These are phyloP conservation scores for Mycetomoellerius zeteki DNA, from an alignment of 1,140 invertebrate genomes.

Conservation along the genomic window DNA sequence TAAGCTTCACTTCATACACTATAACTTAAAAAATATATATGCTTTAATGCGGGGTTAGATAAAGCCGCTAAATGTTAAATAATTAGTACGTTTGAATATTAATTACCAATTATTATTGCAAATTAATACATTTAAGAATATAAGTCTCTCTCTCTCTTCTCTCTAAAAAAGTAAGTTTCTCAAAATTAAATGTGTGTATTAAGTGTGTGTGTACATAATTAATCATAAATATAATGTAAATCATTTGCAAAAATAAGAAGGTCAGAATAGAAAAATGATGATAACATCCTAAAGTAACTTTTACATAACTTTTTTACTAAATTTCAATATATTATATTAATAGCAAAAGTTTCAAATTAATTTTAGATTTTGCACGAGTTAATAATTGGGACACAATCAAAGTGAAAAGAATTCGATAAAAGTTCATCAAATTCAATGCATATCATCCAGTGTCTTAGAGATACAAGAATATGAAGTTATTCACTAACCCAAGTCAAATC, in stretches of 20 bases:
- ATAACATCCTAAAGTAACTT: not conserved
- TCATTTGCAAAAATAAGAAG: not conserved
- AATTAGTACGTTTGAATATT: not conserved
- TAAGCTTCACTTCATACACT: not conserved
- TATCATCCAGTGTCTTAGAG: not conserved
- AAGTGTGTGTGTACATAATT: too few species aligned
- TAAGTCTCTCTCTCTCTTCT: too few species aligned
- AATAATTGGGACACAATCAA: not conserved
- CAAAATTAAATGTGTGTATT: not conserved
- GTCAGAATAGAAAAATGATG: not conserved
- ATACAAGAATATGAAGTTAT: not conserved
- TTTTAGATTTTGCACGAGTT: not conserved
- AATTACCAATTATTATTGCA: not conserved
- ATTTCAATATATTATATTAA: not conserved
- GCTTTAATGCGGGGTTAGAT: not conserved
- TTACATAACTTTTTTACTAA: not conserved
- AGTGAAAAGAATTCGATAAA: not conserved
- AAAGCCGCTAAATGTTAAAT: not conserved
- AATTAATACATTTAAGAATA: slow-evolving; percentile 1
- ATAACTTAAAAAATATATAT: not conserved
- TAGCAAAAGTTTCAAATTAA: not conserved
- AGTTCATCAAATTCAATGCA: not conserved
- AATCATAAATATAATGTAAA: not conserved
- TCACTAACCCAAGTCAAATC: not conserved
- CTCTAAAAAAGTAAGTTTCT: not conserved